These are phyloP conservation scores for Corydoras sp. DNA, from an alignment of 2,113 vertebrate species.

Conservation along the genomic window DNA sequence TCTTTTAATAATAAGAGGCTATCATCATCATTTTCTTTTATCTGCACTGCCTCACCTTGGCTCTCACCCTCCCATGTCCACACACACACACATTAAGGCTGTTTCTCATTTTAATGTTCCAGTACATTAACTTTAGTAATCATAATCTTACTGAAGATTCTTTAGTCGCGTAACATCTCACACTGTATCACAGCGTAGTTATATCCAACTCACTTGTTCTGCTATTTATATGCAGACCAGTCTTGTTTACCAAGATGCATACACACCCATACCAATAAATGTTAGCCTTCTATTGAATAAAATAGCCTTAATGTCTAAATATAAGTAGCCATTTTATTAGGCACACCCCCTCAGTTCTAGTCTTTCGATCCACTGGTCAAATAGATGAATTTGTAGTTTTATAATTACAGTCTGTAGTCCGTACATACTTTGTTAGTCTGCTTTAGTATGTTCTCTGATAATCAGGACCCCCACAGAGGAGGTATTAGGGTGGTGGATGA, in stretches of 20 bases:
- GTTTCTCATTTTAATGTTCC: slow-evolving; percentile 34
- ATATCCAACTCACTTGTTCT: slow-evolving; percentile 4
- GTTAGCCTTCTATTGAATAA: too few relatives aligned
- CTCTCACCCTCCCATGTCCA: slow-evolving; percentile 17
- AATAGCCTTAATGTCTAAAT: too few relatives aligned
- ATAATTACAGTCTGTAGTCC: too few relatives aligned
- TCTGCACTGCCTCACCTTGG: slow-evolving; percentile 8
- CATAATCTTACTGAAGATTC: slow-evolving; percentile 12
- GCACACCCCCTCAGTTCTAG: too few relatives aligned
- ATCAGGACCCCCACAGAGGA: too few relatives aligned
- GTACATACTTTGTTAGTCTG: too few relatives aligned
- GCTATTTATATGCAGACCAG: slow-evolving; percentile 10
- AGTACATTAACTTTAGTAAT: slow-evolving; percentile 13
- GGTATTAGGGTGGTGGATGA: too few relatives aligned
- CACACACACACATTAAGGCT: slow-evolving; percentile 2
- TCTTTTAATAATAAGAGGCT: not conserved
- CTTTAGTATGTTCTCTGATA: too few relatives aligned
- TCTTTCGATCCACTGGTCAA: too few relatives aligned
- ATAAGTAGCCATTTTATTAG: too few relatives aligned
- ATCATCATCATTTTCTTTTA: slow-evolving; percentile 3
- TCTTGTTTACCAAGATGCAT: slow-evolving; percentile 22
- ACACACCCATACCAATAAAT: slow-evolving; percentile 9
- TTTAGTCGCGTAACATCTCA: slow-evolving; percentile 7
- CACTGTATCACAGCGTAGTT: not conserved
- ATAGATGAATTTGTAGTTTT: too few relatives aligned